phyloP scores from a whole-genome alignment of 92 coral and sea anemone species.

The Palythoa caribaeorum region DNA sequence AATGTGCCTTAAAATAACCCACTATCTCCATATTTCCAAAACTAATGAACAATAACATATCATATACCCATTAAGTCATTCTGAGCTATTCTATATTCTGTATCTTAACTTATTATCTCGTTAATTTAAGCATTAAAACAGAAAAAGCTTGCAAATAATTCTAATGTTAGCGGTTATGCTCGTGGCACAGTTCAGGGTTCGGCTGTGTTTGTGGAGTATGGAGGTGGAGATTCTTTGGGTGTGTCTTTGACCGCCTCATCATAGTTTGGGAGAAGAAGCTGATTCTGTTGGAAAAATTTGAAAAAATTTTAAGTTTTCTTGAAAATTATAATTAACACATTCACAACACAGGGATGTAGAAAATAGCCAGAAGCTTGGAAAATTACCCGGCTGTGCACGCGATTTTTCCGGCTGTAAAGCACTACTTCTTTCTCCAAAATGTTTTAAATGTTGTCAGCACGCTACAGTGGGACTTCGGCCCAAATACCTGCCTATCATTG shows the following conservation, averaged over 20 bases:
- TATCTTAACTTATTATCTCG: background rate
- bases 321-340: no score
- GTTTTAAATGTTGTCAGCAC: no score
- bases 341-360: no score
- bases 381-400: no score
- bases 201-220: slow-evolving; percentile 66
- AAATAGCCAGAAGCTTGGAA: no score
- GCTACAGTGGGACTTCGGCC: no score
- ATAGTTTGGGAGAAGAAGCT: slow-evolving; percentile 92
- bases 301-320: background rate
- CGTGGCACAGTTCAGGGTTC: background rate
- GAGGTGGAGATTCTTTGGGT: slow-evolving; percentile 96
- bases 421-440: no score
- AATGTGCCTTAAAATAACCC: background rate
- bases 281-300: slow-evolving; percentile 60
- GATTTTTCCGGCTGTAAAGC: no score
- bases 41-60: background rate
- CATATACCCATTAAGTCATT: background rate
- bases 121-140: background rate
- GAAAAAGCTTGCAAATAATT: background rate
- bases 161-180: background rate
- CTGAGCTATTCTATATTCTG: background rate
- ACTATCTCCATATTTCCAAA: background rate
- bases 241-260: slow-evolving; percentile 99
- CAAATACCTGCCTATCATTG: no score